A percentile compares a stretch with the other conserved stretches of the same genome.
phyloP scores from a whole-genome alignment of 2,113 vertebrate genomes.

The Epinephelus cyanopodus region DNA sequence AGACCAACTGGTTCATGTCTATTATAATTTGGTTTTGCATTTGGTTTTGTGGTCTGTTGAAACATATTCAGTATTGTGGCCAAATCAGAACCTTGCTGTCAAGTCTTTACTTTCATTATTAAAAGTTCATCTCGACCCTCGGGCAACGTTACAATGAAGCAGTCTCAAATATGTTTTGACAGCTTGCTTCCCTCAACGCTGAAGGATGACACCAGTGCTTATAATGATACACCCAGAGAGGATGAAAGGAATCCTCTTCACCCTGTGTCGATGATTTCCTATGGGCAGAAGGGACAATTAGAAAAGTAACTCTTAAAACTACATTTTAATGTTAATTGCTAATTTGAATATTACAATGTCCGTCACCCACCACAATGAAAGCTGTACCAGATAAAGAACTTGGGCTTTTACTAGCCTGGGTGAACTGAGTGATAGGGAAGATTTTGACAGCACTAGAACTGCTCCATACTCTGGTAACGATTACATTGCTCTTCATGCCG shows the following conservation, averaged over 20 bases:
- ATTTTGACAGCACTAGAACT: constrained; percentile 6
- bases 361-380: background rate
- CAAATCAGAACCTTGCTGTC: background rate
- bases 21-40: background rate
- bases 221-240: background rate
- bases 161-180: background rate
- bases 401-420: background rate
- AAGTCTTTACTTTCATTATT: background rate
- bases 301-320: background rate
- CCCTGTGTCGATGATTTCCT: background rate
- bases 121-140: background rate
- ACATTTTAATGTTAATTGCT: background rate
- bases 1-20: background rate
- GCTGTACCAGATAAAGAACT: background rate
- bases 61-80: background rate
- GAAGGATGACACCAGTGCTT: background rate
- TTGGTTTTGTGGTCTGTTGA: background rate
- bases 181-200: background rate
- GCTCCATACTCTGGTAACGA: background rate
- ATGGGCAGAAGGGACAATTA: background rate
- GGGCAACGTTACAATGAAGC: background rate
- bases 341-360: background rate
- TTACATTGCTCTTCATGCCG: constrained; percentile 2
- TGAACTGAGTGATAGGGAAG: background rate
- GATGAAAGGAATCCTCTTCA: background rate